Evolutionary conservation across 2,888 invertebrate genomes (phyloP).

Genomic region (Athripsodes cinereus): DNA sequence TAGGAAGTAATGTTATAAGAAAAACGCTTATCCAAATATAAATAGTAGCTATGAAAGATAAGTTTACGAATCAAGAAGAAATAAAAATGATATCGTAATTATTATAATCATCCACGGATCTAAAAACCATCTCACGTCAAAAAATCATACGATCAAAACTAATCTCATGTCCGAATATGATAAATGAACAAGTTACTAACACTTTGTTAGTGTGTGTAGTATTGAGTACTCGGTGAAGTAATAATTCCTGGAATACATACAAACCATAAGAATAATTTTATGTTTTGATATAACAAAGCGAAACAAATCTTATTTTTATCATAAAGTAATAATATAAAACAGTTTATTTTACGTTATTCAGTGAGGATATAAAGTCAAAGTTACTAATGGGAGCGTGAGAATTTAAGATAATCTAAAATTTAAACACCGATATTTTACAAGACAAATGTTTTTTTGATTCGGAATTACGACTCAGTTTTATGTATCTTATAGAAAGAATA

Average conservation of each 20-base stretch:
- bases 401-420: neutral
- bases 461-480: too few species aligned
- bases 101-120: conserved; percentile 13
- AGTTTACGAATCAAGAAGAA: neutral
- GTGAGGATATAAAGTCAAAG: neutral
- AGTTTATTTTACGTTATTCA: neutral
- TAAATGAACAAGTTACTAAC: conserved; percentile 16
- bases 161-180: conserved; percentile 19
- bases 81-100: conserved; percentile 20
- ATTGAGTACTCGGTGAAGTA: too few species aligned
- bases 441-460: too few species aligned
- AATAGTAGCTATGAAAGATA: neutral
- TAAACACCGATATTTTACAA: too few species aligned
- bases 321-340: neutral
- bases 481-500: too few species aligned
- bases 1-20: too few species aligned
- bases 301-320: neutral
- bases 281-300: neutral
- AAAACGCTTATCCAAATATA: neutral
- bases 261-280: neutral
- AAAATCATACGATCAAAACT: conserved; percentile 18
- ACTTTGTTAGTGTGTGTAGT: too few species aligned
- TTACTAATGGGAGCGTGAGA: neutral
- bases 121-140: conserved; percentile 17
- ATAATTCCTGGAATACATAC: conserved; percentile 1